These are phyloP conservation scores for Cantharis lateralis DNA, from an alignment of 2,888 invertebrate genomes.

Conservation along the genomic window DNA sequence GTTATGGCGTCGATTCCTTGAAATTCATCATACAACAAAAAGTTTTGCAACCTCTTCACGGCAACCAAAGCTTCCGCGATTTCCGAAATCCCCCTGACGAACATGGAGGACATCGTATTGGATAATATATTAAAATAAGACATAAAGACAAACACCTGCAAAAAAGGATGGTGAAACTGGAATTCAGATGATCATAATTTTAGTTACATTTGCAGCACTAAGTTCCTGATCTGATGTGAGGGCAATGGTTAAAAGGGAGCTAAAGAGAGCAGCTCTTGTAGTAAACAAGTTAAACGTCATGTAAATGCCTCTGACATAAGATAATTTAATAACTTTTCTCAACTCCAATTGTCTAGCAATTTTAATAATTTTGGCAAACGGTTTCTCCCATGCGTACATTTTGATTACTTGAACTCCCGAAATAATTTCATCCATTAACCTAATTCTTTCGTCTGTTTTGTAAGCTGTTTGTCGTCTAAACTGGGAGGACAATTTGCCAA, in stretches of 20 bases:
- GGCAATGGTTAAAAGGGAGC: conserved; percentile 72
- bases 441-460: conserved; percentile 86
- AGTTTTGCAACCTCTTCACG: conserved; percentile 53
- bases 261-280: conserved; percentile 76
- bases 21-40: conserved; percentile 52
- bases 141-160: conserved; percentile 60
- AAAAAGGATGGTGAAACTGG: conserved; percentile 3
- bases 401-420: conserved; percentile 87
- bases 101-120: conserved; percentile 63
- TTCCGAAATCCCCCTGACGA: conserved; percentile 57
- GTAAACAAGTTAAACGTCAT: conserved; percentile 81
- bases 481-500: conserved; percentile 66
- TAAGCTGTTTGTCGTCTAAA: conserved; percentile 79
- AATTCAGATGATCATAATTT: not conserved
- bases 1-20: conserved; percentile 28
- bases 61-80: conserved; percentile 57
- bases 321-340: conserved; percentile 63
- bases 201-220: conserved; percentile 71
- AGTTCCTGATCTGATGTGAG: conserved; percentile 65
- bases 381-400: conserved; percentile 76
- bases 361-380: conserved; percentile 67
- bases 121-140: conserved; percentile 61
- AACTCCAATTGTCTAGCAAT: conserved; percentile 62
- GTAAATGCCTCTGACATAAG: conserved; percentile 68
- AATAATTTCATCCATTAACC: conserved; percentile 94